Evolutionary conservation across 2,888 invertebrate species (phyloP).

Genomic region (Drosophila merina): DNA sequence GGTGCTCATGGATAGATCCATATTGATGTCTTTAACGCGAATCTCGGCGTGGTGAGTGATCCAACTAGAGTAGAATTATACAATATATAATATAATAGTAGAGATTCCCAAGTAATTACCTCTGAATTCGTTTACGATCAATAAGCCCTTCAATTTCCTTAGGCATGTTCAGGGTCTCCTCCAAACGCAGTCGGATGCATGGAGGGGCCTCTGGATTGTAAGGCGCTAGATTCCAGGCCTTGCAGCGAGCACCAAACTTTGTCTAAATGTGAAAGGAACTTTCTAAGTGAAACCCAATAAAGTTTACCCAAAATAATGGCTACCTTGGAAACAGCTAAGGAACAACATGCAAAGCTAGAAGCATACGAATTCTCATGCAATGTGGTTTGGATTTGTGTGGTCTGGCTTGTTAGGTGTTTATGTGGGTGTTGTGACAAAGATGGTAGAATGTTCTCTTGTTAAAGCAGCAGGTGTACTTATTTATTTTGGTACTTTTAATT

Average conservation of each 20-base stretch:
- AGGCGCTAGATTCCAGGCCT: conserved; percentile 91
- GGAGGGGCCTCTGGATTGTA: conserved; percentile 85
- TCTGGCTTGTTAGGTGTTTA: conserved; percentile 1
- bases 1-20: conserved; percentile 92
- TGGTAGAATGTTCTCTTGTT: conserved; percentile 22
- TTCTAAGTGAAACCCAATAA: neutral
- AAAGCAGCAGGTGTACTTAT: conserved; percentile 26
- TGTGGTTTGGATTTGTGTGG: conserved; percentile 23
- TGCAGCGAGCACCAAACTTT: conserved; percentile 92
- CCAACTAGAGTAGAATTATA: conserved; percentile 68
- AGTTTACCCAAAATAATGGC: conserved; percentile 83
- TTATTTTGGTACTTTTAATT: conserved; percentile 20
- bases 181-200: conserved; percentile 86
- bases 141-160: conserved; percentile 66
- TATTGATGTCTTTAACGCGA: conserved; percentile 87
- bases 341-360: conserved; percentile 66
- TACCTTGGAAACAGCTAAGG: conserved; percentile 26
- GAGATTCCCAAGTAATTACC: conserved; percentile 53
- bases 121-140: conserved; percentile 82
- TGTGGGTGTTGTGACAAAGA: conserved; percentile 15
- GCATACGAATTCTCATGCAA: conserved; percentile 48
- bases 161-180: conserved; percentile 86
- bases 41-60: conserved; percentile 86
- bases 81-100: neutral
- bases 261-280: conserved; percentile 84